Percentiles rank a stretch among this genome's conserved stretches.
Evolutionary conservation across 2,797 vertebrate species (phyloP).

Genomic region (Vespertilio murinus): DNA sequence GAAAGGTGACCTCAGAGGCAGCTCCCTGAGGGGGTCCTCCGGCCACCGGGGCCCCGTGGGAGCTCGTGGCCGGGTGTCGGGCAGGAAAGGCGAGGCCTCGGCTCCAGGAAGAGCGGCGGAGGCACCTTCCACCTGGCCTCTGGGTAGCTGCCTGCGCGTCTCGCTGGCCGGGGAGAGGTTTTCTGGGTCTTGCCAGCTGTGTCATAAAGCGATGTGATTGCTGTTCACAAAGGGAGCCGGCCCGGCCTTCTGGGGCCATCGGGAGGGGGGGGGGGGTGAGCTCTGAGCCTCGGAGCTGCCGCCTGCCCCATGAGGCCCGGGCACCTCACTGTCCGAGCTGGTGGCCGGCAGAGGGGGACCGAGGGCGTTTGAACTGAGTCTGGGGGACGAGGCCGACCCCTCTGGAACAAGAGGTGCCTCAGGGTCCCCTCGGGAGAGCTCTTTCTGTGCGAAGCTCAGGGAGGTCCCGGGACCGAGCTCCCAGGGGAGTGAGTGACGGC

Average conservation of each 20-base stretch:
- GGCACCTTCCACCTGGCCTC: not conserved
- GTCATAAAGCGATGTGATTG: not conserved
- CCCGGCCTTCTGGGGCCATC: not conserved
- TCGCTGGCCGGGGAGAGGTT: not conserved
- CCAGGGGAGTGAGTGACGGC: not conserved
- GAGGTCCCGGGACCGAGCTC: rapidly evolving
- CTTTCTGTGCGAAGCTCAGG: not conserved
- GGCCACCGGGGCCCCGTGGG: rapidly evolving
- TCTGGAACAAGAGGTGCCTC: not conserved
- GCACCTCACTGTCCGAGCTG: rapidly evolving
- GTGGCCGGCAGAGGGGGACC: not conserved
- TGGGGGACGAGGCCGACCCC: not conserved
- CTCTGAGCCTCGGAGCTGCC: not conserved
- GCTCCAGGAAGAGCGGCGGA: not conserved
- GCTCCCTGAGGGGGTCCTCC: not conserved
- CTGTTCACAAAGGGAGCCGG: not conserved
- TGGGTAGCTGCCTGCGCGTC: rapidly evolving
- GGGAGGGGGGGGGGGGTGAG: rapidly evolving
- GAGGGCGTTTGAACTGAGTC: not conserved
- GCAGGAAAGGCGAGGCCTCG: not conserved
- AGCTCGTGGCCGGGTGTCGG: not conserved
- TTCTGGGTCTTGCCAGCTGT: not conserved
- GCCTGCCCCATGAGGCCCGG: rapidly evolving
- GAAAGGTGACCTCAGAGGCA: not conserved
- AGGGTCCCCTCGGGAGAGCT: rapidly evolving